Conservation (phyloP, 2,888 invertebrate genomes). For the Microctonus aethiopoides region DNA sequence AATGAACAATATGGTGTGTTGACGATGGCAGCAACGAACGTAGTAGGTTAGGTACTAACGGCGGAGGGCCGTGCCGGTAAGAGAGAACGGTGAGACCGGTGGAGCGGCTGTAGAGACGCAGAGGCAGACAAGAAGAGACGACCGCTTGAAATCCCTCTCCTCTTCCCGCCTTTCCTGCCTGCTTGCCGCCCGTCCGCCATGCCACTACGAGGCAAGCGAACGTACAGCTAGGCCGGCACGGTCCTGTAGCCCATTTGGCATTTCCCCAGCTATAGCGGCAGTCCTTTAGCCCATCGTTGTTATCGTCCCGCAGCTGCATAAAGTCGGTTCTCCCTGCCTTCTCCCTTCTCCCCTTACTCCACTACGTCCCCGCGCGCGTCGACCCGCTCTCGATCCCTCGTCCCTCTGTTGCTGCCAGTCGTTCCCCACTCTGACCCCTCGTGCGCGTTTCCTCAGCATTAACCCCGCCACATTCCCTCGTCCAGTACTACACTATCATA, state of each 20-base stretch:
- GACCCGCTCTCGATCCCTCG: constrained; percentile 43
- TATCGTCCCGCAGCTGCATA: constrained; percentile 70
- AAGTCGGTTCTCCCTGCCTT: constrained; percentile 65
- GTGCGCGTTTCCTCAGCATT: constrained; percentile 42
- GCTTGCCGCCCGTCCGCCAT: constrained; percentile 63
- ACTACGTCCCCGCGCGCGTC: constrained; percentile 41
- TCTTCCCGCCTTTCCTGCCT: constrained; percentile 57
- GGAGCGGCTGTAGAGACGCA: constrained; percentile 45
- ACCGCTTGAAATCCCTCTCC: constrained; percentile 65
- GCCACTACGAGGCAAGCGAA: constrained; percentile 63
- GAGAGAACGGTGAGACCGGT: constrained; percentile 43
- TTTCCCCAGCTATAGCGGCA: constrained; percentile 67
- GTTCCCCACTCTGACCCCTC: constrained; percentile 45
- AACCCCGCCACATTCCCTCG: constrained; percentile 10
- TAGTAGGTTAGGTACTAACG: constrained; percentile 47
- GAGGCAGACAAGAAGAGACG: constrained; percentile 62
- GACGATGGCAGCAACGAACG: constrained; percentile 28
- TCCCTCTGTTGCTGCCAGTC: constrained; percentile 36
- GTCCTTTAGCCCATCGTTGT: constrained; percentile 69
- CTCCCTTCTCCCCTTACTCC: constrained; percentile 46
- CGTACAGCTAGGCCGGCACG: constrained; percentile 64
- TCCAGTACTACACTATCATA: constrained; percentile 18
- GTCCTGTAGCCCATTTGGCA: constrained; percentile 68
- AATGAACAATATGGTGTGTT: constrained; percentile 27
- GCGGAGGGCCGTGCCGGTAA: constrained; percentile 43